Percentiles rank a stretch among this genome's conserved stretches.
phyloP scores from a whole-genome alignment of 2,888 invertebrate genomes.

The Pherbina coryleti region DNA sequence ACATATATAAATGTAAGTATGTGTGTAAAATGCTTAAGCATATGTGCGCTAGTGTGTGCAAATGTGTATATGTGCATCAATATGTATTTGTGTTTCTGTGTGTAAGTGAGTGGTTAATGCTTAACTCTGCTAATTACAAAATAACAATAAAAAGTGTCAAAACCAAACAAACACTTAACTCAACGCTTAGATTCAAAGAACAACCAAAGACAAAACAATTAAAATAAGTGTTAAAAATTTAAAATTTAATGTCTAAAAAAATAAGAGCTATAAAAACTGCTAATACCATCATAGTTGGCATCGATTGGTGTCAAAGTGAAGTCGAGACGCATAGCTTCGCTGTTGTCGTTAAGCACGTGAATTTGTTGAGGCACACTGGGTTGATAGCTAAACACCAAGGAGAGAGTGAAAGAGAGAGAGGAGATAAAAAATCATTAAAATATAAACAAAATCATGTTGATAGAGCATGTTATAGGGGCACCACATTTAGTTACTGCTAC shows the following conservation, averaged over 20 bases:
- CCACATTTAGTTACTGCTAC: no score
- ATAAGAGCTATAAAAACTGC: conserved; percentile 67
- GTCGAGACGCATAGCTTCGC: conserved; percentile 64
- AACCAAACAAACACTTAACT: neutral
- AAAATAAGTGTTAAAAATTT: neutral
- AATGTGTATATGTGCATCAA: conserved; percentile 1
- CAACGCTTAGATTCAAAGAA: no score
- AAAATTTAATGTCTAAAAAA: conserved; percentile 63
- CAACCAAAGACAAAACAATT: no score
- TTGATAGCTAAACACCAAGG: conserved; percentile 70
- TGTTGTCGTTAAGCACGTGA: conserved; percentile 66
- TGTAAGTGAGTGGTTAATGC: neutral
- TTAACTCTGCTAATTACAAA: neutral
- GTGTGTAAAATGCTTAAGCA: no score
- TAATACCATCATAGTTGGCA: conserved; percentile 67
- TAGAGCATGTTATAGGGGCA: no score
- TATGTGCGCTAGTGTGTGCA: neutral
- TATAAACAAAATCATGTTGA: no score
- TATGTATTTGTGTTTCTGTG: neutral
- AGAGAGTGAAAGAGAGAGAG: neutral
- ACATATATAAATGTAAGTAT: no score
- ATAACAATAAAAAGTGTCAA: neutral
- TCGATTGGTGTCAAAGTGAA: conserved; percentile 66
- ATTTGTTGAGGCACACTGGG: conserved; percentile 68
- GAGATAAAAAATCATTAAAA: conserved; percentile 26